These are phyloP conservation scores for Axea sp. DNA, from an alignment of 2,888 invertebrate genomes.

Conservation along the genomic window DNA sequence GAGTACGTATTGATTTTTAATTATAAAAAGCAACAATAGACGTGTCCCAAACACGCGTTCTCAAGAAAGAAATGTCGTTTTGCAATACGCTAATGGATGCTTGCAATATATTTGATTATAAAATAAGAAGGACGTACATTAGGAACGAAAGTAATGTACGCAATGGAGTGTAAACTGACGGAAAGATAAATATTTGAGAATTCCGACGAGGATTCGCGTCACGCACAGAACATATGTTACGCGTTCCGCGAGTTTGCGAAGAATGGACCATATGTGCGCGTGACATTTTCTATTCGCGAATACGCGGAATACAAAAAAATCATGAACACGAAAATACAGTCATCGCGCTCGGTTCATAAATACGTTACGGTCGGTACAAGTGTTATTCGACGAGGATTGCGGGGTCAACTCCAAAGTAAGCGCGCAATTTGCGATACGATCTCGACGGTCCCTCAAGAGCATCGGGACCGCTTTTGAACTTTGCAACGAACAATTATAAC, in stretches of 20 bases:
- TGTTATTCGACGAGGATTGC: constrained; percentile 17
- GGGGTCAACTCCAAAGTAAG: constrained; percentile 37
- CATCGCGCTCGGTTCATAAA: constrained; percentile 26
- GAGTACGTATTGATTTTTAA: constrained; percentile 35
- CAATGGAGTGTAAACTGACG: constrained; percentile 52
- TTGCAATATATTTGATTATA: constrained; percentile 51
- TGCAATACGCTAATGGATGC: constrained; percentile 35
- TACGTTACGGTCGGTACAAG: constrained; percentile 24
- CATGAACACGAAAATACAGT: constrained; percentile 2
- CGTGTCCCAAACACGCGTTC: not conserved
- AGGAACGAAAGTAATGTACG: constrained; percentile 46
- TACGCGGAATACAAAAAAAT: constrained; percentile 21
- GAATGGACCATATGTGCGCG: constrained; percentile 32
- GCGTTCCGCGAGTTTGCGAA: constrained; percentile 34
- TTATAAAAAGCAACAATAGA: constrained; percentile 13
- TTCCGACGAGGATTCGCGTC: constrained; percentile 50
- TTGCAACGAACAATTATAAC: constrained; percentile 73
- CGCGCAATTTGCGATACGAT: constrained; percentile 48
- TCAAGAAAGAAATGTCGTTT: not conserved
- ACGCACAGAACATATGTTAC: constrained; percentile 38
- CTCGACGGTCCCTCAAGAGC: constrained; percentile 59
- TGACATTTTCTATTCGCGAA: constrained; percentile 21
- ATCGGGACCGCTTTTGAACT: constrained; percentile 66
- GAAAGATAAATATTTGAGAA: constrained; percentile 59
- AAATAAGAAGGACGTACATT: constrained; percentile 48